Percentiles rank a stretch among this genome's conserved stretches.
Conservation (phyloP, 2,888 invertebrate genomes). For the Eristalis arbustorum region DNA sequence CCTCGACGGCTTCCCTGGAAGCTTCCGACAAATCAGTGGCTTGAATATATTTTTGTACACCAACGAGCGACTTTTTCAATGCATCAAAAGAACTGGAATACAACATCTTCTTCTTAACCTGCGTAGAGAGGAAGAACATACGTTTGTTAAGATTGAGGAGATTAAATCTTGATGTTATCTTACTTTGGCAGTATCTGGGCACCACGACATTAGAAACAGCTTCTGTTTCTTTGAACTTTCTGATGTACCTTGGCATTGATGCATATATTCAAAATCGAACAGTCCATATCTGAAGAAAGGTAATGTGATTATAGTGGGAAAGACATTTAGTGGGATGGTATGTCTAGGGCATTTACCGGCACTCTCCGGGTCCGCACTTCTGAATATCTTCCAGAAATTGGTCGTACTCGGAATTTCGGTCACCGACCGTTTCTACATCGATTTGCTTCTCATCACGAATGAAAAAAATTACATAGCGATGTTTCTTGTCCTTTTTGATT, state of each 20-base stretch:
- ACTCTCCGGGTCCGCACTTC: constrained; percentile 94
- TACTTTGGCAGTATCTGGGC: constrained; percentile 98
- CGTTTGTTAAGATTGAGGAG: neutral
- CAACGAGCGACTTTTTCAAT: constrained; percentile 97
- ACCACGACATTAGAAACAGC: constrained; percentile 98
- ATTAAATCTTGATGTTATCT: neutral
- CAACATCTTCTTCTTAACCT: constrained; percentile 92
- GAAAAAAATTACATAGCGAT: constrained; percentile 97
- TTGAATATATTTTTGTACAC: constrained; percentile 98
- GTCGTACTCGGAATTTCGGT: constrained; percentile 94
- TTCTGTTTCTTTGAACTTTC: constrained; percentile 99
- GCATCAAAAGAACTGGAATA: constrained; percentile 98
- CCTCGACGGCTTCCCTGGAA: constrained; percentile 95
- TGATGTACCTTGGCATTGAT: constrained; percentile 97
- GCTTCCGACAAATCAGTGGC: constrained; percentile 97
- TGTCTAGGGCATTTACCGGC: constrained; percentile 83
- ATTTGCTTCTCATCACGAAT: constrained; percentile 98
- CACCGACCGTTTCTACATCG: constrained; percentile 95
- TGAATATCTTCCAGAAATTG: constrained; percentile 96
- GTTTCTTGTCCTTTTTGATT: constrained; percentile 98
- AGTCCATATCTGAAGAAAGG: constrained; percentile 88
- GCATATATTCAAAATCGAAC: constrained; percentile 98
- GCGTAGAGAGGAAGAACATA: constrained; percentile 40
- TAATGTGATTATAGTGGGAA: neutral
- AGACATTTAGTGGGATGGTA: neutral